Conservation (phyloP, 2,888 invertebrate genomes). For the Harpagoxenus sublaevis region DNA sequence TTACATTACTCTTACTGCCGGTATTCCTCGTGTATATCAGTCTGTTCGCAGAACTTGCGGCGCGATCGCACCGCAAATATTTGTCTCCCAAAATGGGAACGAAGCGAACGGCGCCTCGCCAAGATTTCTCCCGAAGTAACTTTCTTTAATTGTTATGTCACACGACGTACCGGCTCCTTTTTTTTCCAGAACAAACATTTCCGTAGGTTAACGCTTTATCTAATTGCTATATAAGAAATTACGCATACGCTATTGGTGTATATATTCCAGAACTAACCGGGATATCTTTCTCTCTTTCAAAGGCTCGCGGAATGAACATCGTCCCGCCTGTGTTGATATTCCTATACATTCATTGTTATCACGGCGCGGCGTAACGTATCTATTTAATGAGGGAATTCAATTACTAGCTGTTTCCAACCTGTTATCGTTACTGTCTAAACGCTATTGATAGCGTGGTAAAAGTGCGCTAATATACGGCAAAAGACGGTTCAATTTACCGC, state of each 20-base stretch:
- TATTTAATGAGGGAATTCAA: conserved; percentile 36
- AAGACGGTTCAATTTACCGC: conserved; percentile 46
- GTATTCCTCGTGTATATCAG: conserved; percentile 23
- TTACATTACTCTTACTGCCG: conserved; percentile 36
- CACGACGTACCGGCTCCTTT: background rate
- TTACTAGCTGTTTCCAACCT: conserved; percentile 40
- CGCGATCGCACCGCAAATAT: conserved; percentile 42
- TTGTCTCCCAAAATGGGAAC: conserved; percentile 47
- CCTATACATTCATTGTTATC: conserved; percentile 12
- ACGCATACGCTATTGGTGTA: background rate
- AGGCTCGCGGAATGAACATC: background rate
- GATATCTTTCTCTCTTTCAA: background rate
- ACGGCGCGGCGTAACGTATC: background rate
- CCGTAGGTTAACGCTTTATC: background rate
- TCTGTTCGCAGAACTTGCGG: conserved; percentile 31
- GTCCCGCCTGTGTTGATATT: background rate
- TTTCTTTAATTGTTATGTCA: conserved; percentile 34
- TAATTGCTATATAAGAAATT: background rate
- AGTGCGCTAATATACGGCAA: conserved; percentile 35
- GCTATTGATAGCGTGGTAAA: conserved; percentile 38
- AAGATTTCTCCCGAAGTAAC: conserved; percentile 26
- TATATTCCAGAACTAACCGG: background rate
- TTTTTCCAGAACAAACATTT: background rate
- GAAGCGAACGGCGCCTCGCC: conserved; percentile 42
- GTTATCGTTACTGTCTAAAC: conserved; percentile 19